phyloP scores from a whole-genome alignment of 2,797 vertebrate genomes.

The Channa striata region DNA sequence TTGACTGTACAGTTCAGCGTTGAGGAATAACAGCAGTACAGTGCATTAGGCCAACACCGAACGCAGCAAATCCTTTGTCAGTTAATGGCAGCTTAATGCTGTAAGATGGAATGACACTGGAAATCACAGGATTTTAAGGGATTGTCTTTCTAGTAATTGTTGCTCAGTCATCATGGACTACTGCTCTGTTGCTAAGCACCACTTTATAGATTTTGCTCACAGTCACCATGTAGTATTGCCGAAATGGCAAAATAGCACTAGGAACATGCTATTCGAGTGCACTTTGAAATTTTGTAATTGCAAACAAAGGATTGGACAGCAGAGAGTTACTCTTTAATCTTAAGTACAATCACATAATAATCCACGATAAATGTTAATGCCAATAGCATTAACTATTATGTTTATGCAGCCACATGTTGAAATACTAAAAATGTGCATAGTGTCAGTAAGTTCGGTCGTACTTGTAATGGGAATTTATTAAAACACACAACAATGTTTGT shows the following conservation, averaged over 20 bases:
- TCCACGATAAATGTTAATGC: background rate
- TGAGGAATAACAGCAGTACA: constrained; percentile 53
- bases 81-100: constrained; percentile 78
- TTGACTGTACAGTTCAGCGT: constrained; percentile 55
- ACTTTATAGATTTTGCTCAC: constrained; percentile 45
- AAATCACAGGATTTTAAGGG: constrained; percentile 69
- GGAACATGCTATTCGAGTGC: constrained; percentile 4
- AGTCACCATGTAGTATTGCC: constrained; percentile 18
- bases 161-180: constrained; percentile 45
- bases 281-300: background rate
- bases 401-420: background rate
- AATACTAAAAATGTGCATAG: background rate
- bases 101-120: constrained; percentile 54
- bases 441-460: background rate
- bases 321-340: background rate
- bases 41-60: constrained; percentile 68
- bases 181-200: constrained; percentile 44
- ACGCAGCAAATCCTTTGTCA: constrained; percentile 73
- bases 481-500: background rate
- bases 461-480: background rate
- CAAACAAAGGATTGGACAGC: background rate
- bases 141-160: constrained; percentile 76
- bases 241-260: constrained; percentile 15
- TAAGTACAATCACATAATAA: background rate
- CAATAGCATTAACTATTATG: too few relatives aligned